Evolutionary conservation across 2,113 vertebrate genomes (phyloP).

Genomic region (Hoplias malabaricus): DNA sequence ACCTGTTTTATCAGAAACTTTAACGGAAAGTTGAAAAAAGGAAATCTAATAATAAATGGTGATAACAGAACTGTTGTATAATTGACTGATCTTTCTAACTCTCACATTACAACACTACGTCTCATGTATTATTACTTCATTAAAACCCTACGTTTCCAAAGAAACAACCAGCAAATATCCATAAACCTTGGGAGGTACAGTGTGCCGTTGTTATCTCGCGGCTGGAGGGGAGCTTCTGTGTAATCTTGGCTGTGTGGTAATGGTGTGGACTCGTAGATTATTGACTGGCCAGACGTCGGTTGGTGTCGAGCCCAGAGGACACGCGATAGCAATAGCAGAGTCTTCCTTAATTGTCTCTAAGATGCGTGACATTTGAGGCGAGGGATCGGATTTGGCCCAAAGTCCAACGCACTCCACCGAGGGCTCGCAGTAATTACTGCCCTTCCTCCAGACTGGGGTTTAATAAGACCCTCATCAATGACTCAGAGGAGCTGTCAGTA

Average conservation of each 20-base stretch:
- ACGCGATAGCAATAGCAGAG: not conserved
- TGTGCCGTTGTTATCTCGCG: too few species aligned
- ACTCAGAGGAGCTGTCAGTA: not conserved
- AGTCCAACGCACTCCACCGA: not conserved
- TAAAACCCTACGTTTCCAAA: too few species aligned
- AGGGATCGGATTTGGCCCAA: not conserved
- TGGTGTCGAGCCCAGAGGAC: not conserved
- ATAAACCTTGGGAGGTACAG: too few species aligned
- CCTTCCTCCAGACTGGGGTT: not conserved
- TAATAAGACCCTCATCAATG: slow-evolving; percentile 4
- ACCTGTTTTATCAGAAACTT: too few species aligned
- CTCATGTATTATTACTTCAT: too few species aligned
- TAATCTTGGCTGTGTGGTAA: not conserved
- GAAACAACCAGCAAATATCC: too few species aligned
- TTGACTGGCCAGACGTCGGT: not conserved
- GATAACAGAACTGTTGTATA: too few species aligned
- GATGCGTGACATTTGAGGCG: not conserved
- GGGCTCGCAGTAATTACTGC: not conserved
- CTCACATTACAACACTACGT: too few species aligned
- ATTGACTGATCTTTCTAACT: too few species aligned
- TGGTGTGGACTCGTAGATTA: not conserved
- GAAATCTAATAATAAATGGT: too few species aligned
- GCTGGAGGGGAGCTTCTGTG: not conserved
- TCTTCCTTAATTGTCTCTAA: not conserved
- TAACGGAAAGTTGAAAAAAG: too few species aligned